Evolutionary conservation across 2,888 invertebrate genomes (phyloP), one percentile per base, ranked within the genome.

Genomic region (Chrysolina oricalcia): DNA sequence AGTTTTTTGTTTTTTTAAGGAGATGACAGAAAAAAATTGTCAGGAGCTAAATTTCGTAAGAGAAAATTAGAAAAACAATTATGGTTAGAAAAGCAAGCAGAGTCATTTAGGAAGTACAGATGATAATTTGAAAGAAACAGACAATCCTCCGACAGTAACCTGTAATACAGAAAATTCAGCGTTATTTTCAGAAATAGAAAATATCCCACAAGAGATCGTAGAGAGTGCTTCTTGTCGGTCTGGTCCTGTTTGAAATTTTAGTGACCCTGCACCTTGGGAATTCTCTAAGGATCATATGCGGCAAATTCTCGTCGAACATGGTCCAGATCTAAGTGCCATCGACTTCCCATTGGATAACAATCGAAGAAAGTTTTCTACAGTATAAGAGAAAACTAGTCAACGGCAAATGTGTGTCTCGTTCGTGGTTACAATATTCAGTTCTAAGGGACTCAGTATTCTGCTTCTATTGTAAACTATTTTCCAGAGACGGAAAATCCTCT

Each of bases 301-400:
- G 53, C 53, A 53, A 27, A 27, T 27, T 27, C 27, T 27, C 5
- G 48, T 48, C 48, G 53, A 53, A 53, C 53, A 53, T 9, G 23
- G 23, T 21, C 59, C 59, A 59, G 59, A 59, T 59, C 59, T n/a
- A 59, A 59, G 59, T 59, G 59, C 21, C 21, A 59, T 59, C 59
- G 59, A 59, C 23, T 59, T 59, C 59, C 59, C 59, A 59, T 59
- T 59, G 23, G 59, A 59, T 59, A 59, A 59, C 59, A 19, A 59
- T 19, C 59, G 59, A 59, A 59, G 59, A 59, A 59, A 59, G 23
- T 59, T 59, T 59, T 59, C 59, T 59, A 59, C 59, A 59, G 59
- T 59, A 59, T 59, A 10, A 59, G 59, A 59, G 59, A 59, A 59
- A 59, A 59, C 9, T 21, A 59, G 59, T 59, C 59, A 59, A 59